Evolutionary conservation across 1,140 invertebrate genomes (phyloP), one percentile per base, ranked within the genome.

Genomic region (Kradibia gibbosae): DNA sequence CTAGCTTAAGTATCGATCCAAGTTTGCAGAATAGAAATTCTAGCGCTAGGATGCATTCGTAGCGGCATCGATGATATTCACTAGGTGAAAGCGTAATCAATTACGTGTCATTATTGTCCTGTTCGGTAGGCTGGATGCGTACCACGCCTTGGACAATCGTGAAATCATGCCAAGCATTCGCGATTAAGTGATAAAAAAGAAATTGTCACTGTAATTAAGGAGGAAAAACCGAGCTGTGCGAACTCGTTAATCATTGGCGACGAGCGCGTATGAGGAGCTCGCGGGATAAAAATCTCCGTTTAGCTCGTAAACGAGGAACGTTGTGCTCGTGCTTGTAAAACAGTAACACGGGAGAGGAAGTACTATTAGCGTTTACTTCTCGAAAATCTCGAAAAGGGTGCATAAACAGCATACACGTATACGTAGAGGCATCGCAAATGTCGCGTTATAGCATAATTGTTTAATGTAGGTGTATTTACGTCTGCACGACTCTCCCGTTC

Each of bases 401-500:
- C 48, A 72, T 20, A 72, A 10, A 65, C 36, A 36, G 45, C 25
- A 34, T 57, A 13, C 72, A 72, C 36, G 28, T 36, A 70, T 65
- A 53, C 67, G 48, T 71, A 71, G 39, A 71, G 36, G 73, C 31
- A 55, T 34, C 55, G 53, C n/a, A 20, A 60, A 34, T 25, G 25
- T 25, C 15, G 39, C 39, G n/a, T 11, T 48, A 55, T 67, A 71
- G 62, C 70, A 70, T 78, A 79, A 57, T 72, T 79, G 67, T 79
- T 39, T 55, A 79, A 79, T 72, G 78, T 79, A 57, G 45, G 36
- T 82, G 73, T 53, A 77, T 77, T 53, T 39, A 76, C 74, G 53
- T 73, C 28, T 70, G 67, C 74, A 75, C 78, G 55, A 78, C 76
- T 78, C 70, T 67, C 53, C 39, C 53, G 81, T 82, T 82, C 75